phyloP scores from a whole-genome alignment of 1,140 invertebrate genomes.

The Zelostemma sp. region DNA sequence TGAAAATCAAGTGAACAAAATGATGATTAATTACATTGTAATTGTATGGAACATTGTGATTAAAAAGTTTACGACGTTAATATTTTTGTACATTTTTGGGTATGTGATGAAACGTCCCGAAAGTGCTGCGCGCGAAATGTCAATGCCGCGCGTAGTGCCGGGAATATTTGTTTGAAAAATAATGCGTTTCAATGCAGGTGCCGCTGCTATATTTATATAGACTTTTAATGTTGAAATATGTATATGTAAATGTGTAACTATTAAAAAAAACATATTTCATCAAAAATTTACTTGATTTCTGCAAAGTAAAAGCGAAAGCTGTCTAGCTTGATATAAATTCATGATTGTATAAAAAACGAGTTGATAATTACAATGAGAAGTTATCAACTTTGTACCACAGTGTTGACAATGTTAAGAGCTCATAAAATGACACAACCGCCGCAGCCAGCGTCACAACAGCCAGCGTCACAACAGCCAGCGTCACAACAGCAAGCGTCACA shows the following conservation, averaged over 20 bases:
- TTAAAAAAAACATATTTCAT: slow-evolving; percentile 18
- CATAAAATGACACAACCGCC: too few species aligned
- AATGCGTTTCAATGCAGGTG: slow-evolving; percentile 14
- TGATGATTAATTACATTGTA: slow-evolving; percentile 15
- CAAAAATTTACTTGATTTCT: neutral
- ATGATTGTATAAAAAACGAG: too few species aligned
- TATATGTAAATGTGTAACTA: slow-evolving; percentile 17
- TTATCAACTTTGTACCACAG: too few species aligned
- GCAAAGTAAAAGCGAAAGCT: too few species aligned
- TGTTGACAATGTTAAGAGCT: too few species aligned
- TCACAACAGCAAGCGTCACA: too few species aligned
- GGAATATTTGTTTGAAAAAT: slow-evolving; percentile 23
- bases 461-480: too few species aligned
- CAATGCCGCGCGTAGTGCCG: slow-evolving; percentile 6
- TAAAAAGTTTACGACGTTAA: slow-evolving; percentile 41
- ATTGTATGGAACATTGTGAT: slow-evolving; percentile 13
- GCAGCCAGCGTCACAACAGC: too few species aligned
- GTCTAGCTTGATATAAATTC: too few species aligned
- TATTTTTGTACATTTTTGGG: slow-evolving; percentile 33
- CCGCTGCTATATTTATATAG: slow-evolving; percentile 30
- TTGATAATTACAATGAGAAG: too few species aligned
- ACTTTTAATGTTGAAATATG: slow-evolving; percentile 31
- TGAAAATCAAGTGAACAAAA: too few species aligned
- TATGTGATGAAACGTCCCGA: slow-evolving; percentile 21
- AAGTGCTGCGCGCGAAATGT: too few species aligned